phyloP scores from a whole-genome alignment of 2,113 vertebrate species.

The Leptodactylus fuscus region DNA sequence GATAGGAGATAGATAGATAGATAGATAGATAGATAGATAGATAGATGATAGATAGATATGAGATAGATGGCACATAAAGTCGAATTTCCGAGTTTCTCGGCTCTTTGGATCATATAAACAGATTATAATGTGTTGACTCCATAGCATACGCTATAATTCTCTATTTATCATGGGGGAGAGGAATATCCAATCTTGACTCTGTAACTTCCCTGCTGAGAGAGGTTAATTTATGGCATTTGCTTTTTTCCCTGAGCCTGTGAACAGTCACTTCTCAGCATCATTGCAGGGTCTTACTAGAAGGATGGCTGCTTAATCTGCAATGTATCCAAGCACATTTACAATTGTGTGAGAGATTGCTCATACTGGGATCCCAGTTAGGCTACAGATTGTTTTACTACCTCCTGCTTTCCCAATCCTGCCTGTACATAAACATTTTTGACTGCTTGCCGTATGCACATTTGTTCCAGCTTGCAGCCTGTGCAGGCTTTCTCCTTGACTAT shows the following conservation, averaged over 20 bases:
- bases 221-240: slow-evolving; percentile 33
- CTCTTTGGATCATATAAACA: slow-evolving; percentile 27
- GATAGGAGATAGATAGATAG: no score
- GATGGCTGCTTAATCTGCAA: slow-evolving; percentile 27
- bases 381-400: slow-evolving; percentile 45
- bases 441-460: slow-evolving; percentile 19
- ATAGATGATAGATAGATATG: no score
- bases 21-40: no score
- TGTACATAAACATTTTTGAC: slow-evolving; percentile 40
- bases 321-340: slow-evolving; percentile 45
- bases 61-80: no score
- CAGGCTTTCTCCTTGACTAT: slow-evolving; percentile 31
- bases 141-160: slow-evolving; percentile 34
- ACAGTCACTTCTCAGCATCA: slow-evolving; percentile 41
- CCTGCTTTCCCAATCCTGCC: slow-evolving; percentile 22
- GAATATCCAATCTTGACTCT: slow-evolving; percentile 25
- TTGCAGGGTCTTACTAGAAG: slow-evolving; percentile 12
- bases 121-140: slow-evolving; percentile 32
- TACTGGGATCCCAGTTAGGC: slow-evolving; percentile 23
- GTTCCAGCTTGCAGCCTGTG: not conserved
- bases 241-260: slow-evolving; percentile 20
- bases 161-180: slow-evolving; percentile 34
- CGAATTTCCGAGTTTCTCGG: no score
- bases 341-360: slow-evolving; percentile 27
- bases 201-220: slow-evolving; percentile 20